Evolutionary conservation across 1,140 invertebrate genomes (phyloP).

Genomic region (Drosophila tristis): DNA sequence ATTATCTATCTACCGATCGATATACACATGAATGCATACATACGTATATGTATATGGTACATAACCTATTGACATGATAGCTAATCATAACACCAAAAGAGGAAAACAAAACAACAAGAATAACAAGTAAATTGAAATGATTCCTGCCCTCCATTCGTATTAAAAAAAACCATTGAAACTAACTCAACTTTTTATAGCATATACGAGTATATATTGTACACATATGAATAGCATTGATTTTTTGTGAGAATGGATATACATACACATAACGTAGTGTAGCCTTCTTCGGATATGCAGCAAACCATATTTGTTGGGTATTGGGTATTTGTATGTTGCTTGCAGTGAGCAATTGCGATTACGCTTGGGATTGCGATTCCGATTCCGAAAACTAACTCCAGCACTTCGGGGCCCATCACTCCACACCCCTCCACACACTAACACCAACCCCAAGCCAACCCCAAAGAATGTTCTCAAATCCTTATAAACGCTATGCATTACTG

Average conservation of each 20-base stretch:
- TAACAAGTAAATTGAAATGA: conserved; percentile 82
- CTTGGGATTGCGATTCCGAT: no score
- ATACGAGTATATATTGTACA: conserved; percentile 39
- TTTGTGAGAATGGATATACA: conserved; percentile 57
- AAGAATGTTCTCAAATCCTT: conserved; percentile 59
- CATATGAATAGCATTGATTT: conserved; percentile 69
- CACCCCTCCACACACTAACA: no score
- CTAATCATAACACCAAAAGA: conserved; percentile 53
- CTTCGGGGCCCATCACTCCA: conserved; percentile 7
- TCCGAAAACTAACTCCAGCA: conserved; percentile 29
- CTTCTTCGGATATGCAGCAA: conserved; percentile 43
- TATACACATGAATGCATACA: not conserved
- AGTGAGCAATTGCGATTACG: conserved; percentile 27
- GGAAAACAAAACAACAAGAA: conserved; percentile 49
- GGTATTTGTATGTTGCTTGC: conserved; percentile 49
- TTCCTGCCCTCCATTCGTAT: conserved; percentile 84
- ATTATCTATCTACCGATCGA: conserved; percentile 50
- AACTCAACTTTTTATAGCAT: conserved; percentile 79
- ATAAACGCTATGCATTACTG: conserved; percentile 73
- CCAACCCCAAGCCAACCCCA: conserved; percentile 6
- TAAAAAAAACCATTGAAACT: conserved; percentile 77
- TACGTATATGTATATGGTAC: no score
- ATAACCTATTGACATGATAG: conserved; percentile 55
- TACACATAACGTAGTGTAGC: conserved; percentile 52
- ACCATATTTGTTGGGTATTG: conserved; percentile 22